Percentiles rank a stretch among this genome's conserved stretches.
Conservation (phyloP, 2,888 invertebrate species). For the Parelbella ahira region DNA sequence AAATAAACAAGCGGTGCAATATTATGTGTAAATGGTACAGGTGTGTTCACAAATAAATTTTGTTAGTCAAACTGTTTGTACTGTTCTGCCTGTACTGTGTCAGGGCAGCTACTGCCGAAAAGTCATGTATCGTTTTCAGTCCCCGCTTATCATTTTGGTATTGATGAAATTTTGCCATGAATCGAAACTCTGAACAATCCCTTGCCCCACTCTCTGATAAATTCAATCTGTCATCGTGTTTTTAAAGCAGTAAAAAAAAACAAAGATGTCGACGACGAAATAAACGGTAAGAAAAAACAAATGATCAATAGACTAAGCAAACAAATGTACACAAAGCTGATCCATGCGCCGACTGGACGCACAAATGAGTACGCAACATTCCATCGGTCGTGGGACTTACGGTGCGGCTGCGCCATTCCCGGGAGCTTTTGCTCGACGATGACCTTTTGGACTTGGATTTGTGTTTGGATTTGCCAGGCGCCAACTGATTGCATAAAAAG, state of each 20-base stretch:
- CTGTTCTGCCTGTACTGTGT: too few relatives aligned
- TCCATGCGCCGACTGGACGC: slow-evolving; percentile 8
- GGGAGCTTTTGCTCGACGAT: slow-evolving; percentile 6
- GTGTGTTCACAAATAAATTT: too few relatives aligned
- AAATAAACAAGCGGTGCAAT: too few relatives aligned
- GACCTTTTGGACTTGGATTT: slow-evolving; percentile 18
- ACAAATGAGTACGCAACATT: slow-evolving; percentile 3
- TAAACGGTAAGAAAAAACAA: background rate
- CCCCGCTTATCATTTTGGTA: too few relatives aligned
- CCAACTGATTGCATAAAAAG: slow-evolving; percentile 19
- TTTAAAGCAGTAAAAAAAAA: slow-evolving; percentile 1
- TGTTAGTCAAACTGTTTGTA: too few relatives aligned
- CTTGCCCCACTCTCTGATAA: too few relatives aligned
- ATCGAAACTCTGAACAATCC: too few relatives aligned
- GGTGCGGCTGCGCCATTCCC: slow-evolving; percentile 1
- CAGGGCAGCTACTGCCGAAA: too few relatives aligned
- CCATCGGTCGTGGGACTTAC: slow-evolving; percentile 6
- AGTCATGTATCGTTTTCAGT: too few relatives aligned
- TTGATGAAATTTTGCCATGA: too few relatives aligned
- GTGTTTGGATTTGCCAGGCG: slow-evolving; percentile 13
- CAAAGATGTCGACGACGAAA: background rate
- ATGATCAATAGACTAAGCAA: slow-evolving; percentile 2
- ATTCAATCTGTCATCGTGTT: background rate
- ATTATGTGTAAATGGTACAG: too few relatives aligned
- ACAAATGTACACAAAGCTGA: slow-evolving; percentile 8